A percentile compares a stretch with the other conserved stretches of the same genome.
phyloP scores from a whole-genome alignment of 2,113 vertebrate genomes.

The Bos indicus region DNA sequence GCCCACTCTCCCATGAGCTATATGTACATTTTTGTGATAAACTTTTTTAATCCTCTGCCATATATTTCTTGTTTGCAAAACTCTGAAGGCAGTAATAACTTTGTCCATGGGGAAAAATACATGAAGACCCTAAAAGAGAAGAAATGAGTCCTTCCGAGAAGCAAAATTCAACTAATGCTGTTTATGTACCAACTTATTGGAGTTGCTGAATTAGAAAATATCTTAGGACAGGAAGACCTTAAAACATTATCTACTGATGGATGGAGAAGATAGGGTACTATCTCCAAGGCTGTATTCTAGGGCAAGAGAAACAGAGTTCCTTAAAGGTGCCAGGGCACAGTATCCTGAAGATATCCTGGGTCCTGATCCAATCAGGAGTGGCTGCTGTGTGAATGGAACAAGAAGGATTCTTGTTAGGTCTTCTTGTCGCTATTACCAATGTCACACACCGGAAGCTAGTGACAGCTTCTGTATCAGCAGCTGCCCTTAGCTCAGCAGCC shows the following conservation, averaged over 20 bases:
- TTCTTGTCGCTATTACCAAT: background rate
- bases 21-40: constrained; percentile 36
- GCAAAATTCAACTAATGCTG: background rate
- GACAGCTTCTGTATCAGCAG: background rate
- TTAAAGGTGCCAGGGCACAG: background rate
- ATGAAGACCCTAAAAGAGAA: background rate
- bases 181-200: background rate
- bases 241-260: background rate
- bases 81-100: constrained; percentile 38
- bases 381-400: background rate
- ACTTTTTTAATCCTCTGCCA: constrained; percentile 2
- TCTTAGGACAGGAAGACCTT: background rate
- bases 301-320: background rate
- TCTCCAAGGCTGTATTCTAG: background rate
- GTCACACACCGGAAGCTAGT: background rate
- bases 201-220: background rate
- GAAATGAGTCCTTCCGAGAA: background rate
- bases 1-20: background rate
- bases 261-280: background rate
- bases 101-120: background rate
- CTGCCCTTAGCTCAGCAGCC: background rate
- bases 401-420: background rate
- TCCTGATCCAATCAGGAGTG: too few relatives aligned
- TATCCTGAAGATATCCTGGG: background rate
- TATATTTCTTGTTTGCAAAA: constrained; percentile 43